Evolutionary conservation across 2,888 invertebrate genomes (phyloP).

Genomic region (Rutpela maculata): DNA sequence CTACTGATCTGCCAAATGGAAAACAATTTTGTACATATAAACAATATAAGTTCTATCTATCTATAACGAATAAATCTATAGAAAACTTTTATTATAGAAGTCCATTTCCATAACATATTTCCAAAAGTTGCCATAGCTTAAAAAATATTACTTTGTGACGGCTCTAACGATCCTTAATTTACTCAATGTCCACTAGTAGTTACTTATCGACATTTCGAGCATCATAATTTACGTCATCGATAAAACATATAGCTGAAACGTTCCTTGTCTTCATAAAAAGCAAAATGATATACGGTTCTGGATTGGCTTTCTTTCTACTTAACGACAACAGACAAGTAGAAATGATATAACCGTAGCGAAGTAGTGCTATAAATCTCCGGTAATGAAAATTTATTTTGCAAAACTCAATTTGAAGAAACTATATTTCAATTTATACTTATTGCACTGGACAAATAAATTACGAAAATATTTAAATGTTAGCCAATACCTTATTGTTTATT

Average conservation of each 20-base stretch:
- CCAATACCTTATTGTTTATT: constrained; percentile 52
- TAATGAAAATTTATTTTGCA: constrained; percentile 65
- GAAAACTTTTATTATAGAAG: too few relatives aligned
- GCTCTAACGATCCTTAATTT: not conserved
- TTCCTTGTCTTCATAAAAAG: constrained; percentile 53
- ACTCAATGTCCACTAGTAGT: not conserved
- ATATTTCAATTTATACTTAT: constrained; percentile 52
- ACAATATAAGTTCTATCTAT: too few relatives aligned
- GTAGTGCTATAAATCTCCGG: constrained; percentile 58
- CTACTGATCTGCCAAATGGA: too few relatives aligned
- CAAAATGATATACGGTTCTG: constrained; percentile 56
- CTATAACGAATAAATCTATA: too few relatives aligned
- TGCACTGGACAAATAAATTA: constrained; percentile 50
- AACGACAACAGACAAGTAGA: constrained; percentile 58
- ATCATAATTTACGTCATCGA: constrained; percentile 17
- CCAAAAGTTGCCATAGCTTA: not conserved
- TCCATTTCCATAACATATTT: too few relatives aligned
- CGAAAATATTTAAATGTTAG: constrained; percentile 50
- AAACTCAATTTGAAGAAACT: constrained; percentile 58
- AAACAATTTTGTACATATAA: too few relatives aligned
- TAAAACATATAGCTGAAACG: constrained; percentile 44
- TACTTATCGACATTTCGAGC: constrained; percentile 6
- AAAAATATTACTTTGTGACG: not conserved
- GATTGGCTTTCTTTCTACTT: constrained; percentile 54
- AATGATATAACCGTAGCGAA: constrained; percentile 59